Conservation (phyloP, 2,113 vertebrate species). For the Anarhynchus alexandrinus region DNA sequence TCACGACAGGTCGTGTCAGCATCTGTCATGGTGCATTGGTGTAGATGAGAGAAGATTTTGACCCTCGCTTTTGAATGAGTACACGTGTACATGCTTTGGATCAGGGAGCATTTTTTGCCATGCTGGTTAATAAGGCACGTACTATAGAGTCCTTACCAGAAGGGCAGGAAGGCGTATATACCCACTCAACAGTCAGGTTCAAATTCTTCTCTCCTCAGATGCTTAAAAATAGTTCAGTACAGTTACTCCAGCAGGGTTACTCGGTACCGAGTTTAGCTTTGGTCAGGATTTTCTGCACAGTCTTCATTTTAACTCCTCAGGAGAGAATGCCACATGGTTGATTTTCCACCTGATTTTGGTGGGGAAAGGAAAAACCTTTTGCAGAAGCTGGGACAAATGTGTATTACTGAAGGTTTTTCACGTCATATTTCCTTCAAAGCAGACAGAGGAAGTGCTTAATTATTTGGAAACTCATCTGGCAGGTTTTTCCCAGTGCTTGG, state of each 20-base stretch:
- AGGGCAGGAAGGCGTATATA: not conserved
- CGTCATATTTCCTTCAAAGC: not conserved
- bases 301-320: not conserved
- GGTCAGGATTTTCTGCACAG: not conserved
- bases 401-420: not conserved
- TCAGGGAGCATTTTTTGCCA: not conserved
- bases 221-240: not conserved
- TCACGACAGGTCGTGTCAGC: not conserved
- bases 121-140: not conserved
- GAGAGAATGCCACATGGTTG: not conserved
- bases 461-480: slow-evolving; percentile 33
- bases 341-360: not conserved
- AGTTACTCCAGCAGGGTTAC: not conserved
- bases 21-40: rapidly evolving
- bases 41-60: not conserved
- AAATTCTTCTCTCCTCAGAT: not conserved
- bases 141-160: not conserved
- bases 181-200: not conserved
- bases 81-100: not conserved
- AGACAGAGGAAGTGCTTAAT: not conserved
- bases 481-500: not conserved
- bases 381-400: not conserved
- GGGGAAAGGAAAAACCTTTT: not conserved
- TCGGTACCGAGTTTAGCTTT: not conserved
- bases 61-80: not conserved